Conservation (phyloP, 2,888 invertebrate genomes). For the Myopa tessellatipennis region DNA sequence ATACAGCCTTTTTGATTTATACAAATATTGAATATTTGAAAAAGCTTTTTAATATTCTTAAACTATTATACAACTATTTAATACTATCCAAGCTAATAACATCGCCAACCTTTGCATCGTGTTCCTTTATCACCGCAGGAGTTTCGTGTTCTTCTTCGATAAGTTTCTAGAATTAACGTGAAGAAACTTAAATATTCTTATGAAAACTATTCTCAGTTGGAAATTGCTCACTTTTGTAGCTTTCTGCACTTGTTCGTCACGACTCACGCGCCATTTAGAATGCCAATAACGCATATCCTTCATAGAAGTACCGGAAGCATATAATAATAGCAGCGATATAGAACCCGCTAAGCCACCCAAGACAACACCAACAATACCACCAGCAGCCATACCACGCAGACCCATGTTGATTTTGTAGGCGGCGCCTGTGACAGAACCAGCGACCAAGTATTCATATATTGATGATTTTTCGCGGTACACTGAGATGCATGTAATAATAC, state of each 20-base stretch:
- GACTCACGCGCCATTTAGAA: constrained; percentile 68
- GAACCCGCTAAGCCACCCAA: constrained; percentile 75
- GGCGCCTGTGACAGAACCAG: constrained; percentile 74
- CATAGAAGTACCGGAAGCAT: constrained; percentile 73
- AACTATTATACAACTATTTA: constrained; percentile 49
- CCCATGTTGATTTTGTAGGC: constrained; percentile 78
- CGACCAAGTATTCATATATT: constrained; percentile 75
- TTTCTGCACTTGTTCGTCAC: constrained; percentile 64
- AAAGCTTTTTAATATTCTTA: background rate
- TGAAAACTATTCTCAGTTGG: background rate
- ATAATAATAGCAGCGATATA: constrained; percentile 71
- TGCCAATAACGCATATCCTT: constrained; percentile 75
- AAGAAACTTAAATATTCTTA: background rate
- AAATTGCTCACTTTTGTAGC: constrained; percentile 54
- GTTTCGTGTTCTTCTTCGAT: constrained; percentile 47
- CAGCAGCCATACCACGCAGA: constrained; percentile 75
- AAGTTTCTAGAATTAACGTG: constrained; percentile 42
- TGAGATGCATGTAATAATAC: constrained; percentile 73
- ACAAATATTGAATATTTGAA: background rate
- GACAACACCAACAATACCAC: constrained; percentile 73
- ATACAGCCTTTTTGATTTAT: no score
- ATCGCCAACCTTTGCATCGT: constrained; percentile 58
- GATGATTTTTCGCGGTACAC: constrained; percentile 77
- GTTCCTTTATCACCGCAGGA: constrained; percentile 55
- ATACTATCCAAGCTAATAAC: constrained; percentile 57